Base-by-base conservation (phyloP, 1,140 invertebrate species). In the Drosophila sturtevanti region DNA sequence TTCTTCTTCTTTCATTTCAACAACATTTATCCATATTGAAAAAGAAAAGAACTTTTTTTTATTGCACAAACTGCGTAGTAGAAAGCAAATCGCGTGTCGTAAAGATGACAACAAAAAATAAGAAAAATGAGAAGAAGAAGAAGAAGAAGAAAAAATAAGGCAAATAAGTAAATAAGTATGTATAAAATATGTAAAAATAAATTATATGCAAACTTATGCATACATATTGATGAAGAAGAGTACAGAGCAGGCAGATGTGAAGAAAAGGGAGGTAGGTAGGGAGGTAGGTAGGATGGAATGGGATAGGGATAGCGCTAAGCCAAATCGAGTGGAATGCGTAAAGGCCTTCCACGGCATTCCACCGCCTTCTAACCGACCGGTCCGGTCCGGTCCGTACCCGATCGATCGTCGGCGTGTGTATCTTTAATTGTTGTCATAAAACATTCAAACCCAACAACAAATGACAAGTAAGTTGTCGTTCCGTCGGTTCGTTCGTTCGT, bases 31-130 rank as follows among this genome's bases (percentile, higher is more conserved):
- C 77, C 80, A 77, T 68, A 48, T 65, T 75, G 78, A 81, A 69
- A 81, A 79, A 76, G 52, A 62, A 58, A 72, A 63, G 37, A 72
- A 72, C 76, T 64, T 16, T 18, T 48, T 10, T 66, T 64, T 74
- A 77, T 71, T 77, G 77, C 69, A 64, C 58, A 41, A 85, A 85
- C 81, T 87, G 81, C 81, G 81, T 85, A 85, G 78, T 44, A 48
- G 41, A 85, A 87, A 61, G 79, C 74, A 75, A 87, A 85, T 87
- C 70, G 81, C 70, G 58, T 72, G 78, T 87, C 81, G 82, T 85
- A 87, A 85, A 87, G 69, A 87, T 81, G 82, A 61, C 44, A 75
- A 64, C 12, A 71, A 48, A 65, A 48, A 69, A 69, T n/a, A n/a
- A n/a, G n/a, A n/a, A n/a, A n/a, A n/a, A n/a, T n/a, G n/a, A n/a